Percentiles rank a stretch among this genome's conserved stretches.
Evolutionary conservation across 1,140 invertebrate species (phyloP).

Genomic region (Limonius californicus): DNA sequence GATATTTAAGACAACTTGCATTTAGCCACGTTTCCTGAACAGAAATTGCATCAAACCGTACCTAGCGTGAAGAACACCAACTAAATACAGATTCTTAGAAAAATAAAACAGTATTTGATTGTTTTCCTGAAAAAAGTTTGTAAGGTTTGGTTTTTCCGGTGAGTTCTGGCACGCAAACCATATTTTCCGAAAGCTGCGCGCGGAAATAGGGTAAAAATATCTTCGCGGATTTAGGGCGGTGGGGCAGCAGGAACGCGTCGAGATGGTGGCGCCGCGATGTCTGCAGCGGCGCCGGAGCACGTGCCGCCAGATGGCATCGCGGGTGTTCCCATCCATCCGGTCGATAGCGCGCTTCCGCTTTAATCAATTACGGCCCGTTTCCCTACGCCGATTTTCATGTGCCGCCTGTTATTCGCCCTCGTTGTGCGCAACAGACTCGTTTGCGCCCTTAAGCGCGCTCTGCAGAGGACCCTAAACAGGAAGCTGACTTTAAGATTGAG

Average conservation of each 20-base stretch:
- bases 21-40: no score
- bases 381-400: slow-evolving; percentile 7
- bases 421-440: neutral
- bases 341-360: slow-evolving; percentile 26
- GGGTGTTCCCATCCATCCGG: slow-evolving; percentile 21
- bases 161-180: no score
- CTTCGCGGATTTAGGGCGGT: no score
- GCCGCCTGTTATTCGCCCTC: neutral
- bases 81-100: no score
- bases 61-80: no score
- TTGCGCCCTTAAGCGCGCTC: neutral
- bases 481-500: neutral
- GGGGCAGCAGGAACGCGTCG: neutral
- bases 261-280: slow-evolving; percentile 22
- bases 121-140: no score
- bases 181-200: no score
- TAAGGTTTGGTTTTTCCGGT: no score
- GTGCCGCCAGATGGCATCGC: slow-evolving; percentile 24
- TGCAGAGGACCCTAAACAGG: neutral
- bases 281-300: neutral
- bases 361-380: slow-evolving; percentile 29
- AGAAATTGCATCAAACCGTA: no score
- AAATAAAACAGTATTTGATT: no score
- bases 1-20: no score
- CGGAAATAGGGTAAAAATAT: no score